Conservation (phyloP, 2,888 invertebrate species). For the Drosophila mettleri region DNA sequence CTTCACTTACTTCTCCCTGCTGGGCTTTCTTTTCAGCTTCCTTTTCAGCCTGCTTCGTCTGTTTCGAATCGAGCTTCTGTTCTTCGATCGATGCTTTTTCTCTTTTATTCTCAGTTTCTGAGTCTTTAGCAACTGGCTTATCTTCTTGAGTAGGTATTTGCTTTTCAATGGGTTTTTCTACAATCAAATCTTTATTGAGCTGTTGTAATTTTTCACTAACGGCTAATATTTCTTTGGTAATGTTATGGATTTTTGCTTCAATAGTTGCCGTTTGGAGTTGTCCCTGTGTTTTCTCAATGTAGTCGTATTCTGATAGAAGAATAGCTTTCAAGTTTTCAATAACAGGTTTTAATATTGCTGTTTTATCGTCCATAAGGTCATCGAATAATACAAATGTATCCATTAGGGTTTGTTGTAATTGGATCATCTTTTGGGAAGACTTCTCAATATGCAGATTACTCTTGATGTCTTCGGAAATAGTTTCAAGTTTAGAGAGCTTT, state of each 20-base stretch:
- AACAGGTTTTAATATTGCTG: constrained; percentile 16
- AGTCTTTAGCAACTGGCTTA: background rate
- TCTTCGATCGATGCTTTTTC: constrained; percentile 14
- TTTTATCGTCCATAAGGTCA: constrained; percentile 59
- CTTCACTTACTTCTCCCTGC: constrained; percentile 19
- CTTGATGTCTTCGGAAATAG: constrained; percentile 42
- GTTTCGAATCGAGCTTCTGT: constrained; percentile 1
- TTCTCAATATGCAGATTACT: constrained; percentile 49
- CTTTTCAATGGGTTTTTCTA: background rate
- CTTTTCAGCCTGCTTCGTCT: constrained; percentile 24
- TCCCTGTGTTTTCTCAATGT: constrained; percentile 52
- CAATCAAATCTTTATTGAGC: background rate
- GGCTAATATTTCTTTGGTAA: constrained; percentile 41
- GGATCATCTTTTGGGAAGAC: constrained; percentile 70
- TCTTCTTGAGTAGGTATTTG: background rate
- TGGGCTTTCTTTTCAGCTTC: constrained; percentile 3
- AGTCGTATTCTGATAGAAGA: constrained; percentile 54
- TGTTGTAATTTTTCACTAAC: constrained; percentile 48
- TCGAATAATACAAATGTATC: constrained; percentile 75
- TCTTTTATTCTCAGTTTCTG: constrained; percentile 7
- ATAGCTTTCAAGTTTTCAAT: constrained; percentile 55
- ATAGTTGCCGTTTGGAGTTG: constrained; percentile 25
- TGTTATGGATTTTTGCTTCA: constrained; percentile 37
- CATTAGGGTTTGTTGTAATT: constrained; percentile 78
- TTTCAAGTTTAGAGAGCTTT: constrained; percentile 49